Conservation (phyloP, 2,113 vertebrate species). For the Scatophagus argus region DNA sequence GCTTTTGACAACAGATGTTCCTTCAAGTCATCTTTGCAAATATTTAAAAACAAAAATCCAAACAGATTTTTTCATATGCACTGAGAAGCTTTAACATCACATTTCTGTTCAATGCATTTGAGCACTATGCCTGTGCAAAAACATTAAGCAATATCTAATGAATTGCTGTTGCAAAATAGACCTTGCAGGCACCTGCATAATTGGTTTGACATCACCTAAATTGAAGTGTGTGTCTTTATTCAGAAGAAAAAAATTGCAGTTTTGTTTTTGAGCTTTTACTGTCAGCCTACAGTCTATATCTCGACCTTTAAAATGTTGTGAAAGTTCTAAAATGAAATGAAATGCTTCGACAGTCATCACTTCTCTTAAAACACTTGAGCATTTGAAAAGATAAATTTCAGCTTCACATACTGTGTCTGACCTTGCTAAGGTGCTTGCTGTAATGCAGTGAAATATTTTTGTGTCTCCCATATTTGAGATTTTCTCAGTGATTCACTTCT, state of each 20-base stretch:
- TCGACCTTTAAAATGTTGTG: background rate
- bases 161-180: background rate
- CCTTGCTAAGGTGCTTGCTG: conserved; percentile 34
- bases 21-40: background rate
- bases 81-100: background rate
- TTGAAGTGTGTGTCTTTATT: background rate
- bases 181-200: background rate
- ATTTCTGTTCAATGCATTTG: background rate
- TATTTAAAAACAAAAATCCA: background rate
- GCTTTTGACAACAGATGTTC: background rate
- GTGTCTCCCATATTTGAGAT: conserved; percentile 8
- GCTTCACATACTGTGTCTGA: conserved; percentile 3
- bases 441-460: conserved; percentile 13
- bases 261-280: background rate
- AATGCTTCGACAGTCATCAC: background rate
- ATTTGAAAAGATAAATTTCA: background rate
- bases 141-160: background rate
- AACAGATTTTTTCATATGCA: background rate
- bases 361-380: background rate
- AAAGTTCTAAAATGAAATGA: background rate
- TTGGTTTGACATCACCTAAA: background rate
- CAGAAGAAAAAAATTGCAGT: background rate
- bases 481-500: conserved; percentile 16
- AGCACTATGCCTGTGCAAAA: background rate
- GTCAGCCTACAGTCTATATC: too few relatives aligned